A percentile compares a stretch with the other conserved stretches of the same genome.
phyloP scores from a whole-genome alignment of 1,140 invertebrate species.

The Polyergus mexicanus region DNA sequence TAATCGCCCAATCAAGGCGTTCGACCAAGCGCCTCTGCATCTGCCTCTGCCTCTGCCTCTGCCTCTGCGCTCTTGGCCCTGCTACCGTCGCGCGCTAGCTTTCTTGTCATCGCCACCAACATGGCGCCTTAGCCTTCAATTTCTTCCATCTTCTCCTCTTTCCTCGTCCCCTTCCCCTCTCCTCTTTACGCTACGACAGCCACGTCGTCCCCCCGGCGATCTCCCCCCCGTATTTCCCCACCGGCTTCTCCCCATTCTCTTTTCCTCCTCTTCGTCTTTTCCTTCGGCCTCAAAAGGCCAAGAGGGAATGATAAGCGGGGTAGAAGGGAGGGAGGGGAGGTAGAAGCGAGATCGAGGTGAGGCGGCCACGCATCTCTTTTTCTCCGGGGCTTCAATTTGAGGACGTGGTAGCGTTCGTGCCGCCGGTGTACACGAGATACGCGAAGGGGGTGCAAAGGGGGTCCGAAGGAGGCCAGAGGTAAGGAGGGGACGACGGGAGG shows the following conservation, averaged over 20 bases:
- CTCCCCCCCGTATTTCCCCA: slow-evolving; percentile 63
- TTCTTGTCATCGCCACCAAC: slow-evolving; percentile 80
- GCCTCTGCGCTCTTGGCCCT: slow-evolving; percentile 69
- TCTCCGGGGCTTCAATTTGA: slow-evolving; percentile 77
- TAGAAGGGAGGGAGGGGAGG: neutral
- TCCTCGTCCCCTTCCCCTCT: slow-evolving; percentile 52
- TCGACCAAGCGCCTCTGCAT: slow-evolving; percentile 63
- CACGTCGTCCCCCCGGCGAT: slow-evolving; percentile 46
- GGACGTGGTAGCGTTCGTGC: slow-evolving; percentile 76
- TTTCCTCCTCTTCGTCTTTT: slow-evolving; percentile 35
- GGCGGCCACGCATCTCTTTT: slow-evolving; percentile 77
- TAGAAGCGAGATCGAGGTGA: slow-evolving; percentile 67
- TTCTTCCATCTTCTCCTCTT: slow-evolving; percentile 75
- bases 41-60: slow-evolving; percentile 63
- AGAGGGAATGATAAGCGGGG: slow-evolving; percentile 12
- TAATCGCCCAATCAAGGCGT: slow-evolving; percentile 79
- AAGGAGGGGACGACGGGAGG: slow-evolving; percentile 15
- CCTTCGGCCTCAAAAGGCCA: slow-evolving; percentile 23
- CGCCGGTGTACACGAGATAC: slow-evolving; percentile 45
- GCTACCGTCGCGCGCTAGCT: slow-evolving; percentile 77
- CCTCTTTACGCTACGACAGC: slow-evolving; percentile 37
- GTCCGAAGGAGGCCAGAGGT: neutral
- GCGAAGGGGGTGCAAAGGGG: slow-evolving; percentile 3
- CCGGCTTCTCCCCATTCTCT: slow-evolving; percentile 50
- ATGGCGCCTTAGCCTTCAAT: slow-evolving; percentile 76